Conservation (phyloP, 2,113 vertebrate genomes). For the Pygoscelis adeliae region DNA sequence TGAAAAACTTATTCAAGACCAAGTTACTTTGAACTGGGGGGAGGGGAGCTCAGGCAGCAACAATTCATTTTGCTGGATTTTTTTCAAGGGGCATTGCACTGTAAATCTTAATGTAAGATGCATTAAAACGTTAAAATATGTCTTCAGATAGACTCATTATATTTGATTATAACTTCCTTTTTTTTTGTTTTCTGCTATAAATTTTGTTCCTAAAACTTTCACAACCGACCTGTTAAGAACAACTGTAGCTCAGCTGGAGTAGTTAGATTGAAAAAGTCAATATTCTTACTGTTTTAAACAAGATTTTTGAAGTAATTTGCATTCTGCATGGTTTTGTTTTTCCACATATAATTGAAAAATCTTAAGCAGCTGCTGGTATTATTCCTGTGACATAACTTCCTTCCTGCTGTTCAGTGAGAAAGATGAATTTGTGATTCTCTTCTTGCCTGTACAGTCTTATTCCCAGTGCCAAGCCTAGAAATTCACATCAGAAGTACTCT, state of each 20-base stretch:
- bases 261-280: not conserved
- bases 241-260: not conserved
- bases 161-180: not conserved
- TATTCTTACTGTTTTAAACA: not conserved
- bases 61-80: not conserved
- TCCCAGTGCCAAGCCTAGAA: not conserved
- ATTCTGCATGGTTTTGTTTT: not conserved
- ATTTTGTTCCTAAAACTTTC: not conserved
- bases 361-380: not conserved
- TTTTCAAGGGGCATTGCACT: not conserved
- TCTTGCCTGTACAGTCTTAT: not conserved
- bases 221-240: not conserved
- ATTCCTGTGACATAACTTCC: not conserved
- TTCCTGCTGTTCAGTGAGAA: not conserved
- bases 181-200: not conserved
- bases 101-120: not conserved
- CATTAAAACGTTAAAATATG: not conserved
- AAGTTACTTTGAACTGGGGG: not conserved
- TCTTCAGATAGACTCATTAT: not conserved
- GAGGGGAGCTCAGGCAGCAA: accelerated
- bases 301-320: not conserved
- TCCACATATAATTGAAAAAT: not conserved
- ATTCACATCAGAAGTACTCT: not conserved
- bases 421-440: not conserved
- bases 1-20: not conserved